Base-by-base conservation (phyloP, 2,888 invertebrate species). In the Amphipoea oculea region DNA sequence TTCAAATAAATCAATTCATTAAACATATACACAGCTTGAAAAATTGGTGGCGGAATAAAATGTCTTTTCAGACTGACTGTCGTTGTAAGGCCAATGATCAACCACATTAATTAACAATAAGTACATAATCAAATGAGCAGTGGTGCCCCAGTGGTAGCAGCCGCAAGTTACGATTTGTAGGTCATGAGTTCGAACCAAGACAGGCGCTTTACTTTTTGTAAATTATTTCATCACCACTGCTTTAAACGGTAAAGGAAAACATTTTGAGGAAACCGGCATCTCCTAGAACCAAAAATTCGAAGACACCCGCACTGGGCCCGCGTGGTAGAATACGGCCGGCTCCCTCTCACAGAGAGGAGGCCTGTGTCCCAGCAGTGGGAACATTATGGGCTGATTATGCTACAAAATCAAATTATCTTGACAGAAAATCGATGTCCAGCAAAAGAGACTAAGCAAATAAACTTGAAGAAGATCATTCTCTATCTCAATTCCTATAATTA, bases 401-500 rank as follows among this genome's bases (percentile, higher is more conserved):
- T 42, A 29, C 12, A 9, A n/a, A 20, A 9, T 6, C 4, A 67
- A 29, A 17, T 20, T 6, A 5, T 45, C 29, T 4, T 29, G 1
- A 20, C 14, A 60, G 29, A 74, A 62, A 40, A 65, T 23, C 17
- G 7, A 17, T 6, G 6, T 62, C 4, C 20, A 45, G 4, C 7
- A 63, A 65, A 65, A 57, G 11, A 81, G 7, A 23, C 5, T 2
- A 42, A 76, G 4, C 1, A 40, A 40, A 68, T 4, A 40, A 48
- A 63, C n/a, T 54, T 48, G 1, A 1, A 48, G 1, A 40, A 54
- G 11, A 62, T 36, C n/a, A 54, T 29, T 54, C 12, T 63, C 17
- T 51, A 45, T 63, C 29, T 68, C 78, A 69, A 83, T 36, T 48
- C 29, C n/a, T 11, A 57, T 40, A 40, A 40, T 29, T 29, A 29